phyloP scores from a whole-genome alignment of 2,797 vertebrate genomes.

The Gorsachius magnificus region DNA sequence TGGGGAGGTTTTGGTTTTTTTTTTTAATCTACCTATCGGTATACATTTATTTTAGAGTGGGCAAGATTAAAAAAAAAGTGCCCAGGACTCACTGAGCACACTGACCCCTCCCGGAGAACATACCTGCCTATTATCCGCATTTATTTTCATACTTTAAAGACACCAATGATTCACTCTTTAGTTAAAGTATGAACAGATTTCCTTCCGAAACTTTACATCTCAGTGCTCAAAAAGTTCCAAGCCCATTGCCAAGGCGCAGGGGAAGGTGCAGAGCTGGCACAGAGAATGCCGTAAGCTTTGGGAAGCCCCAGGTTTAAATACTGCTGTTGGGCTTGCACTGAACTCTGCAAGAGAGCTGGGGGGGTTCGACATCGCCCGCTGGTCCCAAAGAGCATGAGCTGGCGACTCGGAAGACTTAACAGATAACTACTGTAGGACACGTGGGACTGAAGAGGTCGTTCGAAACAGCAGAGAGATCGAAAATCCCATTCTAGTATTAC shows the following conservation, averaged over 20 bases:
- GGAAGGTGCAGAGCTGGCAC: not conserved
- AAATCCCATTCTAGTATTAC: not conserved
- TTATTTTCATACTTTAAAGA: not conserved
- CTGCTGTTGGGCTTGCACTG: too few relatives aligned
- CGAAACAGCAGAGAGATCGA: not conserved
- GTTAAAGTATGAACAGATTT: not conserved
- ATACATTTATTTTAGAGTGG: not conserved
- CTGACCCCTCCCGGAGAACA: not conserved
- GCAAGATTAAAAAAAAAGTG: not conserved
- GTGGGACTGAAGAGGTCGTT: not conserved
- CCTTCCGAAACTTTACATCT: not conserved
- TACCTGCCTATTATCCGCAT: accelerated
- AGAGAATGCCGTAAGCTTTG: not conserved
- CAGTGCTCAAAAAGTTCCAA: not conserved
- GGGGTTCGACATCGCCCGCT: not conserved
- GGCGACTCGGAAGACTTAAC: not conserved
- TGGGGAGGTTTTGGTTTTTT: not conserved
- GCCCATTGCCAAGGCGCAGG: not conserved
- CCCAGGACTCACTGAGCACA: not conserved
- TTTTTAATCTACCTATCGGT: not conserved
- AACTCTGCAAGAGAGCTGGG: not conserved
- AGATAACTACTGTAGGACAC: not conserved
- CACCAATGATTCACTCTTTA: accelerated
- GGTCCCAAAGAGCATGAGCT: not conserved
- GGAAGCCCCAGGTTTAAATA: not conserved